A percentile compares a stretch with the other conserved stretches of the same genome.
Evolutionary conservation across 2,797 vertebrate species (phyloP).

Genomic region (Oreochromis mossambicus): DNA sequence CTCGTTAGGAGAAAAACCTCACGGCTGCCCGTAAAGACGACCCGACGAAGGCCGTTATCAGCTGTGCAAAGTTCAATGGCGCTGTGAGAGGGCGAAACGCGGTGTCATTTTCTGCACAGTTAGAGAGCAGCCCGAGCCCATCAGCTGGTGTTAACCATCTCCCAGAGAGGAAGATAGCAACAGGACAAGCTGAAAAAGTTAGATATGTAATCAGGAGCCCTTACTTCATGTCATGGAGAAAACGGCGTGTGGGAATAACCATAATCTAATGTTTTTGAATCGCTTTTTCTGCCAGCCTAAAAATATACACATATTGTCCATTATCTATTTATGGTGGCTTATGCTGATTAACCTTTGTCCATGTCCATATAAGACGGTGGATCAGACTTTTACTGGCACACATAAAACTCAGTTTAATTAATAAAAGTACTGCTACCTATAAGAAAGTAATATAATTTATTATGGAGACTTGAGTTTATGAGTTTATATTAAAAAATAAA

Average conservation of each 20-base stretch:
- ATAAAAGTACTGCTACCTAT: not conserved
- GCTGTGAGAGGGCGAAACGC: not conserved
- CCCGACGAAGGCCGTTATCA: not conserved
- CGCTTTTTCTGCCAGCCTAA: not conserved
- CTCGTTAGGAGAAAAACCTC: not conserved
- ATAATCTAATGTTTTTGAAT: not conserved
- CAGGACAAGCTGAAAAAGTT: not conserved
- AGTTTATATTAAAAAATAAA: not conserved
- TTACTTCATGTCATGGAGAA: not conserved
- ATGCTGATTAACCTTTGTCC: not conserved
- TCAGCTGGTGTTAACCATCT: not conserved
- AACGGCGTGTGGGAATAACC: not conserved
- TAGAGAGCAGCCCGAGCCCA: not conserved
- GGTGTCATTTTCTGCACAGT: not conserved
- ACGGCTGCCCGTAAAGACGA: not conserved
- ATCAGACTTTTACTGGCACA: not conserved
- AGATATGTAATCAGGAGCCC: not conserved
- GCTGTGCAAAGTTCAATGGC: not conserved
- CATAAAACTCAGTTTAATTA: not conserved
- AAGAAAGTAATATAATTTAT: not conserved
- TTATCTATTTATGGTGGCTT: not conserved
- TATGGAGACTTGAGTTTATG: not conserved
- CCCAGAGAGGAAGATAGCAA: not conserved
- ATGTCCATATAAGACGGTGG: not conserved
- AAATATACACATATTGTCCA: not conserved